Conservation (phyloP, 2,888 invertebrate genomes). For the Brachyptera putata region DNA sequence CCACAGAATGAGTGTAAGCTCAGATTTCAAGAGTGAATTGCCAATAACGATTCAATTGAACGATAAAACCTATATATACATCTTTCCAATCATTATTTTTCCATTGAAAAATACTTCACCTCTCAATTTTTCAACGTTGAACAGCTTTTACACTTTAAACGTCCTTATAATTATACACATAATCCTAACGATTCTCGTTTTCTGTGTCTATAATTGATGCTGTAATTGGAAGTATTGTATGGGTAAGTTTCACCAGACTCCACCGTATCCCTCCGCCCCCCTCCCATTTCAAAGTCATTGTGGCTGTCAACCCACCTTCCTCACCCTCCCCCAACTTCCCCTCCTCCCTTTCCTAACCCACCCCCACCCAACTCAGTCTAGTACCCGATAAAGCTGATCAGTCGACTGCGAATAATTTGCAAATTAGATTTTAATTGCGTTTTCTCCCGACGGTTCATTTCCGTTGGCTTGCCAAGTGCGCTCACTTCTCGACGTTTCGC, state of each 20-base stretch:
- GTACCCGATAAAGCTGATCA: constrained; percentile 33
- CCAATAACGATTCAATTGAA: no score
- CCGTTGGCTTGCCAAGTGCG: constrained; percentile 25
- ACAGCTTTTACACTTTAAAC: no score
- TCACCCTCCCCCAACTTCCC: background rate
- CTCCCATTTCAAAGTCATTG: no score
- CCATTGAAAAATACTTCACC: no score
- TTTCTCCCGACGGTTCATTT: constrained; percentile 34
- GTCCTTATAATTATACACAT: no score
- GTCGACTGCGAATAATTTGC: constrained; percentile 31
- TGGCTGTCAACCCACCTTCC: background rate
- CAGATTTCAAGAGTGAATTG: no score
- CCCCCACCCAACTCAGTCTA: background rate
- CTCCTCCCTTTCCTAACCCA: constrained; percentile 12
- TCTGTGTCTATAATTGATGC: background rate
- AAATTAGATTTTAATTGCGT: constrained; percentile 36
- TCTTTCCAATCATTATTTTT: no score
- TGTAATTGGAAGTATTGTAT: constrained; percentile 6
- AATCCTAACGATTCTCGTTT: no score
- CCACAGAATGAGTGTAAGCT: no score
- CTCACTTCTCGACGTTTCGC: background rate
- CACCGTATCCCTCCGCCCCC: background rate
- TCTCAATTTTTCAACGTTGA: no score
- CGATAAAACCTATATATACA: no score
- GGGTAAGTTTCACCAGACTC: background rate